These are phyloP conservation scores for Leptonema lineaticorne DNA, from an alignment of 1,140 invertebrate genomes.

Conservation along the genomic window DNA sequence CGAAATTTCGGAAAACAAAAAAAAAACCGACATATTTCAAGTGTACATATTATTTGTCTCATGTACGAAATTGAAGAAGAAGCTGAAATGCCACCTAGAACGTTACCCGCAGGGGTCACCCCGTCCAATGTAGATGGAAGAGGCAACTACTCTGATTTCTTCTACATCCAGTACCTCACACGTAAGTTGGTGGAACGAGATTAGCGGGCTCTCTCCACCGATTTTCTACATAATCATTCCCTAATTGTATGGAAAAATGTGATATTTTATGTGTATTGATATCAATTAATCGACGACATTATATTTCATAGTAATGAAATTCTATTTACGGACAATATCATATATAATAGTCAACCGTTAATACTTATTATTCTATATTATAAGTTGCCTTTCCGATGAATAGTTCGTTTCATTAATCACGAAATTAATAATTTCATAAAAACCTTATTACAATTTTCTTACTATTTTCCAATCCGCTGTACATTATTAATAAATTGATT, in stretches of 20 bases:
- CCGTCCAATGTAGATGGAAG: conserved; percentile 57
- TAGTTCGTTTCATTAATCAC: no score
- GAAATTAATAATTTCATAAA: no score
- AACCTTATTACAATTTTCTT: no score
- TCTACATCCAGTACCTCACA: conserved; percentile 67
- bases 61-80: conserved; percentile 23
- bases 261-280: background rate
- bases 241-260: background rate
- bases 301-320: no score
- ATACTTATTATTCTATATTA: no score
- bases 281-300: no score
- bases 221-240: background rate
- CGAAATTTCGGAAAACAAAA: background rate
- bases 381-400: no score
- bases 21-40: conserved; percentile 24
- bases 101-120: conserved; percentile 34
- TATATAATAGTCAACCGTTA: no score
- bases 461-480: no score
- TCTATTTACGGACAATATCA: no score
- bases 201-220: background rate
- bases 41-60: conserved; percentile 32
- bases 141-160: conserved; percentile 66
- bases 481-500: no score
- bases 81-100: conserved; percentile 33
- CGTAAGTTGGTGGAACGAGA: conserved; percentile 56